Conservation (phyloP, 2,888 invertebrate species). For the Zygothrica quintamaculata region DNA sequence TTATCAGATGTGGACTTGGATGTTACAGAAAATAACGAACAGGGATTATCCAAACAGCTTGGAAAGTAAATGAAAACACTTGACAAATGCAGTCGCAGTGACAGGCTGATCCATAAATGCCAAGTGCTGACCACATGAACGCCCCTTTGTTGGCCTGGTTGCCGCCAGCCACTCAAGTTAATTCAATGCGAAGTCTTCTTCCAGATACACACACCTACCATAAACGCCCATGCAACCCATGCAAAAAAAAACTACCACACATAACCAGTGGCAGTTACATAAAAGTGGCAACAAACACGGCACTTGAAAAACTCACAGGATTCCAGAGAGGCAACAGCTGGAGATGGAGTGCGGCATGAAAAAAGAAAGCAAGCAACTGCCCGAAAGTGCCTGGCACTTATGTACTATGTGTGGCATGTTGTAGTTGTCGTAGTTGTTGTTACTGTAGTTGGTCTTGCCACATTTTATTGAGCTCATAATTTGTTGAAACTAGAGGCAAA, state of each 20-base stretch:
- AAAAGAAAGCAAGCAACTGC: slow-evolving; percentile 18
- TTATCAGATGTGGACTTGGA: neutral
- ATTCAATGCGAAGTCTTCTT: slow-evolving; percentile 60
- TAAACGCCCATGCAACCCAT: no score
- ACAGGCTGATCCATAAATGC: slow-evolving; percentile 63
- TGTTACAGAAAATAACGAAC: neutral
- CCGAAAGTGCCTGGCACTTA: slow-evolving; percentile 60
- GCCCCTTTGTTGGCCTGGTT: slow-evolving; percentile 11
- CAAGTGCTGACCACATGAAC: slow-evolving; percentile 57
- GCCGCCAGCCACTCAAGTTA: slow-evolving; percentile 59
- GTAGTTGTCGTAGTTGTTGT: slow-evolving; percentile 29
- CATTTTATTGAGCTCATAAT: slow-evolving; percentile 68
- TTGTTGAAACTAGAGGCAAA: slow-evolving; percentile 55
- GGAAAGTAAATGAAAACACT: slow-evolving; percentile 47
- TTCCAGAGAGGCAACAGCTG: slow-evolving; percentile 11
- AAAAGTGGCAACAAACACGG: slow-evolving; percentile 34
- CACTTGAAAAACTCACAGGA: slow-evolving; percentile 38
- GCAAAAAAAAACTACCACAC: no score
- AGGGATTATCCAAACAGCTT: slow-evolving; percentile 2
- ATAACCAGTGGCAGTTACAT: slow-evolving; percentile 33
- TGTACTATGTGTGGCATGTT: slow-evolving; percentile 51
- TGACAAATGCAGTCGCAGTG: slow-evolving; percentile 43
- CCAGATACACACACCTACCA: slow-evolving; percentile 16
- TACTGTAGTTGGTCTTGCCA: slow-evolving; percentile 36
- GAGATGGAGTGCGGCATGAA: slow-evolving; percentile 13